Conservation (phyloP, 2,888 invertebrate species). For the Arctia plantaginis region DNA sequence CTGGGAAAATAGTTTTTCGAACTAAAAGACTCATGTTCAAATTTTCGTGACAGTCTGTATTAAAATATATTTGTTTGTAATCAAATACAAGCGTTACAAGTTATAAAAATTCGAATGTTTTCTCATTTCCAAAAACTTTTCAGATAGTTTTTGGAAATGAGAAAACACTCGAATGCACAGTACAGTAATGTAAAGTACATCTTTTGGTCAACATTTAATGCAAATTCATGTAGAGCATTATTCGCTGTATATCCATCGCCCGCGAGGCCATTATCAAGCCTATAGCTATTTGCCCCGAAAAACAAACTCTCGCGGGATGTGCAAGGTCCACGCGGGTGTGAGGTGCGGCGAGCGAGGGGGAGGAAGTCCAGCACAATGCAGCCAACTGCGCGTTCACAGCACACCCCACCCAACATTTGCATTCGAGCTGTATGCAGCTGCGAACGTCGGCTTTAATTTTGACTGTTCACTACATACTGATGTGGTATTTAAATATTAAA, state of each 20-base stretch:
- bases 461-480: conserved; percentile 52
- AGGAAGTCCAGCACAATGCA: conserved; percentile 75
- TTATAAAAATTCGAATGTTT: too few relatives aligned
- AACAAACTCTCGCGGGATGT: conserved; percentile 86
- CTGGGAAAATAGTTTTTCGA: too few relatives aligned
- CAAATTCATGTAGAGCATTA: conserved; percentile 63
- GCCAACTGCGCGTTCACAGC: conserved; percentile 83
- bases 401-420: conserved; percentile 78
- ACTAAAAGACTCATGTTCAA: too few relatives aligned
- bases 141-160: too few relatives aligned
- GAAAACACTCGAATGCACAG: too few relatives aligned
- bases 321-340: conserved; percentile 58
- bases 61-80: too few relatives aligned
- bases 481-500: conserved; percentile 49
- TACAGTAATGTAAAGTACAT: too few relatives aligned
- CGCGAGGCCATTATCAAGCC: conserved; percentile 87
- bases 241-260: conserved; percentile 56
- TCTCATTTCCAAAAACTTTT: too few relatives aligned
- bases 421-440: conserved; percentile 73
- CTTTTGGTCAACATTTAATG: too few relatives aligned
- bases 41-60: too few relatives aligned
- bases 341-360: conserved; percentile 44
- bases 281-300: conserved; percentile 87
- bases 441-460: conserved; percentile 73
- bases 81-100: too few relatives aligned